Base-by-base conservation (phyloP, 2,113 vertebrate species). In the Poicephalus meyeri region DNA sequence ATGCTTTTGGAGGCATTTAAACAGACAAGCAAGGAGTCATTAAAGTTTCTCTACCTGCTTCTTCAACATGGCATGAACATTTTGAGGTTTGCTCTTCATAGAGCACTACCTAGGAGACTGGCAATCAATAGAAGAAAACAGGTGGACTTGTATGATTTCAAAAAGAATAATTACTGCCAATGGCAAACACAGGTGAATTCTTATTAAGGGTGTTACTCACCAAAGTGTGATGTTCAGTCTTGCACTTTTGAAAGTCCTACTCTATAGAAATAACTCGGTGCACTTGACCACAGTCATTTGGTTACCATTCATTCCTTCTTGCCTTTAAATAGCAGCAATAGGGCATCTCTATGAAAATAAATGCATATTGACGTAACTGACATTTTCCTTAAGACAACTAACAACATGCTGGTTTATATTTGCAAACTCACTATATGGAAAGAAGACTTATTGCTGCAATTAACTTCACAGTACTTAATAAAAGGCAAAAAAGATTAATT, bases 221-320 rank as follows among this genome's bases (percentile, higher is more conserved):
- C 0, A 3, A 64, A 84, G 64, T 20, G n/a, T 3, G 16, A 55
- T 4, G 4, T 24, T 42, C 37, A 49, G n/a, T n/a, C n/a, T 46
- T 20, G 41, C 52, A 61, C 20, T 55, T 87, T 49, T 47, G 5
- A 21, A 80, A 77, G 28, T 61, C 33, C 19, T 87, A 18, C 37
- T 46, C 61, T 65, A 35, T 7, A 82, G 78, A 80, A 87, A 55
- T 64, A 87, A 47, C 37, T 70, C 28, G 1, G 7, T 24, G 6
- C 41, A 79, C 50, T 21, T 76, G 28, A 64, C 16, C 26, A 86
- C 35, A 93, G 42, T 26, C 3, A 49, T 26, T 26, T 50, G 25
- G 41, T 29, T 86, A 50, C 33, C 60, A 24, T 88, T 72, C 46
- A 41, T 37, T 73, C 41, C 37, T 80, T 5, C 31, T 42, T 90